phyloP scores from a whole-genome alignment of 2,113 vertebrate genomes.

The Benitochromis conjunctus region DNA sequence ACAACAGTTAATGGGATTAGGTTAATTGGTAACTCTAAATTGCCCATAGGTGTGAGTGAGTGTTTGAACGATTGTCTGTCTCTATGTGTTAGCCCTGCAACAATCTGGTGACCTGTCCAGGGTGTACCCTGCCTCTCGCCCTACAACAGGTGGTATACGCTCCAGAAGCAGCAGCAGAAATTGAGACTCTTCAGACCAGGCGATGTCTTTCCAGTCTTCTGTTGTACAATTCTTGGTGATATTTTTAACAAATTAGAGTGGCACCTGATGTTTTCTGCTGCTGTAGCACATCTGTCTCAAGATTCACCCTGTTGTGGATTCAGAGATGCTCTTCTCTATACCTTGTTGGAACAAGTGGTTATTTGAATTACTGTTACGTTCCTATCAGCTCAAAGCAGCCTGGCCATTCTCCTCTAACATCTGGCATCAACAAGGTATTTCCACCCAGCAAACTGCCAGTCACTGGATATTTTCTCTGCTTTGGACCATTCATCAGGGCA shows the following conservation, averaged over 20 bases:
- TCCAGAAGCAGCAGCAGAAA: background rate
- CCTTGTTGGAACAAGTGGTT: background rate
- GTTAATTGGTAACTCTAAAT: background rate
- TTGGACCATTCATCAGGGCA: background rate
- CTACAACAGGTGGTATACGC: background rate
- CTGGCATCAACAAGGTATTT: background rate
- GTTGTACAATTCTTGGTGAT: background rate
- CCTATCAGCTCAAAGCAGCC: background rate
- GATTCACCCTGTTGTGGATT: background rate
- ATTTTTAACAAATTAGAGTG: background rate
- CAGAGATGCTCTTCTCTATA: background rate
- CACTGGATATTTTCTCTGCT: background rate
- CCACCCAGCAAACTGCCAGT: background rate
- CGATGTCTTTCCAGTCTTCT: background rate
- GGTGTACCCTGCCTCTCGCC: background rate
- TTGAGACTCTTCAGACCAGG: background rate
- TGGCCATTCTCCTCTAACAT: background rate
- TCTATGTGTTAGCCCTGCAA: background rate
- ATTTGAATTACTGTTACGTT: background rate
- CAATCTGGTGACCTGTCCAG: background rate
- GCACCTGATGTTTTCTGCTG: background rate
- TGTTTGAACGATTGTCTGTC: background rate
- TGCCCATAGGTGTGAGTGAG: background rate
- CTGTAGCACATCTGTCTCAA: background rate
- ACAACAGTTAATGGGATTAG: background rate